Evolutionary conservation across 2,797 vertebrate species (phyloP), one percentile per base, ranked within the genome.

Genomic region (Ctenopoma kingsleyae): DNA sequence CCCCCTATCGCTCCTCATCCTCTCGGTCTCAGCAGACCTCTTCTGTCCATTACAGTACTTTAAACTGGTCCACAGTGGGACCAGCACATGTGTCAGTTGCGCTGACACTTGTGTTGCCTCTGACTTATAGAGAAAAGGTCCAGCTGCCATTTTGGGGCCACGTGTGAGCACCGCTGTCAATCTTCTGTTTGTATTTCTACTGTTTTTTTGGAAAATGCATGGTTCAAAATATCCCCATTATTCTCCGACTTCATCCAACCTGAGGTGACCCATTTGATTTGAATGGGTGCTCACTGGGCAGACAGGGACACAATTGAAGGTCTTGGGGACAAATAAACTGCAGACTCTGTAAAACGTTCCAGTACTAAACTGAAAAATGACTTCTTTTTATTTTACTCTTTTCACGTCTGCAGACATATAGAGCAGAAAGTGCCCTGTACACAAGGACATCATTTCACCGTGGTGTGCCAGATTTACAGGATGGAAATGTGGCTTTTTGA

Each of bases 61-160:
- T 51, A 16, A 51, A 41, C 15, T 6, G 8, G 15, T 59, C 48
- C 59, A 25, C 25, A 10, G 66, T 56, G 59, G 67, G 2, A 47
- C 19, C 19, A 5, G 51, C 66, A 76, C 55, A 49, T 10, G 0
- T 60, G 71, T 74, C 74, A 62, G 25, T 82, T 76, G 61, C 62
- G 55, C 23, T 23, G 23, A 23, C 23, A 23, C 23, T 23, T 23
- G 23, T n/a, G 25, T 75, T 43, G 50, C 61, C 56, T 22, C 27
- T 0, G 22, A 47, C 54, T 77, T 70, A 55, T 30, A 43, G 4
- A 51, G 51, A 23, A 59, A 65, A 59, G 53, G 40, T 27, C 46
- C 20, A 3, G 50, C 35, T 3, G 20, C 43, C 15, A 7, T 25
- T 55, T 67, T 62, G 51, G 36, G 35, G 23, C 70, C 51, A 36